Base-by-base conservation (phyloP, 2,888 invertebrate species). In the Cryptophagus acutangulus region DNA sequence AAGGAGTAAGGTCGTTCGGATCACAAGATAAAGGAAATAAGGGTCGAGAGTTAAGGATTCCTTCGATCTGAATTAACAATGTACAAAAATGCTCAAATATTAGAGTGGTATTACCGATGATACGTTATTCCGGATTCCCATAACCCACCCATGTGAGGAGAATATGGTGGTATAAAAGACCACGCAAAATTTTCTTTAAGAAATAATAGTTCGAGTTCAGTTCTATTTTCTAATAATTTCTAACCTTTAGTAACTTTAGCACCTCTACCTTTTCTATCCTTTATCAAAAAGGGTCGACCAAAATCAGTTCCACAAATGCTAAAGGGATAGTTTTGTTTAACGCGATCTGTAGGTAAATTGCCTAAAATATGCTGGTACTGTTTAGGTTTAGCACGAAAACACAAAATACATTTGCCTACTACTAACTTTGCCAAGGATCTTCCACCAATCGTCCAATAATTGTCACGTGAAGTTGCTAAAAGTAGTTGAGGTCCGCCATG, bases 81-180 rank as follows among this genome's bases (percentile, higher is more conserved):
- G n/a, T n/a, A n/a, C n/a, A n/a, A n/a, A n/a, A n/a, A n/a, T n/a
- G n/a, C n/a, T n/a, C n/a, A n/a, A n/a, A n/a, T n/a, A n/a, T n/a
- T n/a, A n/a, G n/a, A n/a, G n/a, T n/a, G n/a, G n/a, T n/a, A n/a
- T n/a, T n/a, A n/a, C n/a, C n/a, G n/a, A n/a, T n/a, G n/a, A n/a
- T n/a, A n/a, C n/a, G n/a, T n/a, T n/a, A 43, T 24, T 5, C 33
- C 41, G 5, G 47, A 38, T 26, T 45, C 47, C 44, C 41, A 41
- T 5, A 47, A n/a, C 15, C 44, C 49, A 2, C 46, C 46, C 25
- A 46, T 41, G 24, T 43, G 40, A 9, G 48, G 48, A 18, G 40
- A 43, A 18, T 36, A 18, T 3, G 43, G 10, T 16, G 46, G 48
- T 30, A 46, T 48, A 26, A 48, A 48, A 20, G 38, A n/a, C 26